These are phyloP conservation scores for Pelecanoides urinatrix DNA, from an alignment of 2,113 vertebrate species.

Conservation along the genomic window DNA sequence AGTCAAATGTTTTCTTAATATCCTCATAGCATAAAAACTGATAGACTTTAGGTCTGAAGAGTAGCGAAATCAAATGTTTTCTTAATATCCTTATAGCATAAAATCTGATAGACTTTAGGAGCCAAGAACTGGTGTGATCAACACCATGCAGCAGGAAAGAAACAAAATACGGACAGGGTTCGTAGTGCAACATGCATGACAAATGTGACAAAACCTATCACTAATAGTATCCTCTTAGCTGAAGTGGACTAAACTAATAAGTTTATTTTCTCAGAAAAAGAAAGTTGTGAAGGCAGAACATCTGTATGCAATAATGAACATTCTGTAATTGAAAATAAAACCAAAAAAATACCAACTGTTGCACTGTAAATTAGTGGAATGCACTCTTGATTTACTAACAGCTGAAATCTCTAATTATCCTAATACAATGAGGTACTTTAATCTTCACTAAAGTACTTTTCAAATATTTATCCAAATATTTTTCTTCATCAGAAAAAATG, in stretches of 20 bases:
- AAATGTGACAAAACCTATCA: neutral
- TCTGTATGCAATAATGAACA: neutral
- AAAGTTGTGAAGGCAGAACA: neutral
- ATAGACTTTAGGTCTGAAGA: neutral
- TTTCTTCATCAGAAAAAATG: neutral
- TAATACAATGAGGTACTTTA: constrained; percentile 16
- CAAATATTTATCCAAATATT: neutral
- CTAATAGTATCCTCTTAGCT: neutral
- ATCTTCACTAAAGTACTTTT: neutral
- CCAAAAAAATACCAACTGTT: neutral
- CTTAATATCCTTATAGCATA: neutral
- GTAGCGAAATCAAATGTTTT: neutral
- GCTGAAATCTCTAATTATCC: constrained; percentile 2
- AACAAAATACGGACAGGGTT: neutral
- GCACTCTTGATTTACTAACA: neutral
- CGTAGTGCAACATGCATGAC: rapidly evolving
- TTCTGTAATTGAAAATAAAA: neutral
- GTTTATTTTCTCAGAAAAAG: neutral
- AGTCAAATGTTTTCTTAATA: neutral
- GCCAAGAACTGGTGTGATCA: neutral
- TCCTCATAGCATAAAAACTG: neutral
- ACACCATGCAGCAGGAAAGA: neutral
- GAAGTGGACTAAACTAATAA: neutral
- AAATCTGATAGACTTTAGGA: neutral
- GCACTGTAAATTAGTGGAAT: neutral